Base-by-base conservation (phyloP, 1,140 invertebrate species). In the Drosophila repletoides region DNA sequence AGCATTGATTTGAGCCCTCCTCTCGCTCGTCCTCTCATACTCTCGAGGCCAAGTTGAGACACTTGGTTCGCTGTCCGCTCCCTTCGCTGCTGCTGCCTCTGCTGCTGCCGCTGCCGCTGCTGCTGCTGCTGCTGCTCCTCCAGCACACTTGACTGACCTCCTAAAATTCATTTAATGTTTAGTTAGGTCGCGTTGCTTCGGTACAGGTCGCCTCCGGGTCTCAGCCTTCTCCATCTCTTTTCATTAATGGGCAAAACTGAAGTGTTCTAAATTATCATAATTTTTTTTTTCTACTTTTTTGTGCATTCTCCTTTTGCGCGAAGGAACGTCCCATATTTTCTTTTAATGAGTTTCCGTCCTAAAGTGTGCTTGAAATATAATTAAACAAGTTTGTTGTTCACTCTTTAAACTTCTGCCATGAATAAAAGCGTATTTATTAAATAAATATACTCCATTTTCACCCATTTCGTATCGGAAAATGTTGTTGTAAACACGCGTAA, bases 101-200 rank as follows among this genome's bases (percentile, higher is more conserved):
- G 21, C 34, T 52, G 45, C 33, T 28, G 49, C 17, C 34, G 3
- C 15, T 19, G 10, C 10, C 12, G 1, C 6, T 1, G 0, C 40
- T 33, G 9, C 7, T 46, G 22, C n/a, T n/a, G n/a, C n/a, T n/a
- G n/a, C n/a, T n/a, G n/a, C n/a, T 5, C 10, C 52, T 7, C 10
- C 26, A 9, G 41, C 64, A 19, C 73, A 40, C 70, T 77, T 56
- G 65, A 74, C 70, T 84, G 79, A 84, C 80, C 79, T 79, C 70
- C 65, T 74, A 70, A 84, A 83, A 84, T 84, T 84, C 74, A 49
- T 67, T 84, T 71, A 84, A 84, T 83, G 72, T 83, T 84, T 84
- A 84, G 79, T 84, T 84, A 83, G 79, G 79, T 84, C 65, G 76
- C 40, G 49, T 46, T 40, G 58, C 9, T 6, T 12, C 36, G 33